Base-by-base conservation (phyloP, 2,113 vertebrate species). In the Bujurquina vittata region DNA sequence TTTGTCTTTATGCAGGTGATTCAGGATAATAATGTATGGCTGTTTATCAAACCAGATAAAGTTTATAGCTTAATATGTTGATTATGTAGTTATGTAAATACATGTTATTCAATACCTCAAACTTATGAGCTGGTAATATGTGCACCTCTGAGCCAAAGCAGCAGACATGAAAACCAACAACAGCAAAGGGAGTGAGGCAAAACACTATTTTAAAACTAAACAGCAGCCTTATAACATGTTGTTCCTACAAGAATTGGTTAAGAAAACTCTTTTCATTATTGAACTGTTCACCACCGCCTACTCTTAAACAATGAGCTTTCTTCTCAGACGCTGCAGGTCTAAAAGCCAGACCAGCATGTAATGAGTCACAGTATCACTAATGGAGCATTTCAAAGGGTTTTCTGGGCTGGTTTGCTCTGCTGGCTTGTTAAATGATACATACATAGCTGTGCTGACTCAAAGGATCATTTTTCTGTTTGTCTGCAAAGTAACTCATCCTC, bases 391-490 rank as follows among this genome's bases (percentile, higher is more conserved):
- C 49, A 74, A 61, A 73, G 52, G 14, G 35, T 69, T 88, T 85
- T 72, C 84, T 81, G 43, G 80, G 61, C 20, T 49, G 20, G 22
- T 80, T 88, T 83, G 40, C 74, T 74, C 84, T 89, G 75, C 80
- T 77, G 82, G 75, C 77, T 78, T 87, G 85, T 87, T 82, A 86
- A 86, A 69, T 89, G 89, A 93, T 91, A 89, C 84, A 89, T 52
- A 77, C 2, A 69, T 81, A 84, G 69, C 61, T 73, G 54, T 91
- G 85, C 89, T 86, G 90, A 91, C 83, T 90, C 54, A 75, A 60
- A 83, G 80, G 90, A 84, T 88, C 60, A 58, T 81, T 91, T 89
- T 76, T 86, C 87, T 83, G 29, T 86, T 89, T 88, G 77, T 88
- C 82, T 85, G 87, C 77, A 89, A 83, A 87, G 85, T 83, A 90